phyloP scores from a whole-genome alignment of 2,888 invertebrate genomes.

The Vandiemenella viatica region DNA sequence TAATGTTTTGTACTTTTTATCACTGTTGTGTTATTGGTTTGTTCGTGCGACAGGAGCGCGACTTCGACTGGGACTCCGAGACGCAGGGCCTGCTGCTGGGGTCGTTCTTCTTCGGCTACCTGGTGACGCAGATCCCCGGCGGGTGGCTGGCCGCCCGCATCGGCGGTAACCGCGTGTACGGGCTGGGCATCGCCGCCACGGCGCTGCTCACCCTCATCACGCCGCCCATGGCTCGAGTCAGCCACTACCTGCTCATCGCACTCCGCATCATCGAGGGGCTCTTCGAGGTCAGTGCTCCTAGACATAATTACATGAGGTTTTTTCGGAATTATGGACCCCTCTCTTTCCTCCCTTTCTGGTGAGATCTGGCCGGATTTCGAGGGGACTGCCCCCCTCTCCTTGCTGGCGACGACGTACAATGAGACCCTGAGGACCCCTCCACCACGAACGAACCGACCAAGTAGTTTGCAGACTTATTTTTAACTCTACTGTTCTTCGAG shows the following conservation, averaged over 20 bases:
- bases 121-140: conserved; percentile 63
- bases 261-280: conserved; percentile 64
- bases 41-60: conserved; percentile 48
- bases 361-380: no score
- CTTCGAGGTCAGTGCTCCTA: conserved; percentile 64
- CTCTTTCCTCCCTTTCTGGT: no score
- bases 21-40: no score
- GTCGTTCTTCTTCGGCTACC: conserved; percentile 82
- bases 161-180: conserved; percentile 62
- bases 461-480: no score
- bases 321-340: no score
- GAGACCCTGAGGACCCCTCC: no score
- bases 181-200: conserved; percentile 60
- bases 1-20: no score
- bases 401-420: no score
- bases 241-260: conserved; percentile 49
- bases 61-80: conserved; percentile 67
- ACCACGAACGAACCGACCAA: no score
- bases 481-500: no score
- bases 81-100: conserved; percentile 65
- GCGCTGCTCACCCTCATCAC: conserved; percentile 66
- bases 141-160: conserved; percentile 69
- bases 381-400: no score
- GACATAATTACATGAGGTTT: no score
- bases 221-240: conserved; percentile 58